Conservation (phyloP, 2,113 vertebrate genomes). For the Hippocampus zosterae region DNA sequence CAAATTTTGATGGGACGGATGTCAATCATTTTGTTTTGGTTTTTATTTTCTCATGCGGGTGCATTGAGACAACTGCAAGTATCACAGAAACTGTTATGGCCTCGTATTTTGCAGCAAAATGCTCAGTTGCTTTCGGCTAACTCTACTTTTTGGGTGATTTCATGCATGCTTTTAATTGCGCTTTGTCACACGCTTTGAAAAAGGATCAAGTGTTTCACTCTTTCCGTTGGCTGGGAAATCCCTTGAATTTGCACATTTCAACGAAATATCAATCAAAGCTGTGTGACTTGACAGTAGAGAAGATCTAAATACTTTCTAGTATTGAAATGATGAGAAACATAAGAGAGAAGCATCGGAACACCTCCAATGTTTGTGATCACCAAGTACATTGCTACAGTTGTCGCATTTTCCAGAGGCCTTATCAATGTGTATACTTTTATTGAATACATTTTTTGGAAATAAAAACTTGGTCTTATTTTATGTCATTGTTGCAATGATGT, state of each 20-base stretch:
- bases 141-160: slow-evolving; percentile 10
- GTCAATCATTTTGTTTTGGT: not conserved
- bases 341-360: not conserved
- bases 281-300: not conserved
- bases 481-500: no score
- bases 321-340: not conserved
- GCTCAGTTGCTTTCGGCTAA: slow-evolving; percentile 8
- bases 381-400: not conserved
- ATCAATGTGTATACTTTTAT: no score
- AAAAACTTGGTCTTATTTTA: no score
- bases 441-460: no score
- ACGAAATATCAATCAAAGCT: not conserved
- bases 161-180: slow-evolving; percentile 15
- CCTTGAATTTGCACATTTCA: not conserved
- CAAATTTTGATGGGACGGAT: slow-evolving; percentile 32
- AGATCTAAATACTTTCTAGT: not conserved
- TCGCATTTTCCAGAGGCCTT: no score
- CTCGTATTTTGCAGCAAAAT: slow-evolving; percentile 16
- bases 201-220: not conserved
- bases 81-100: slow-evolving; percentile 12
- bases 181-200: slow-evolving; percentile 8
- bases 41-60: slow-evolving; percentile 6
- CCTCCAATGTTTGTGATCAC: not conserved
- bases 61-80: slow-evolving; percentile 18
- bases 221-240: slow-evolving; percentile 1